Base-by-base conservation (phyloP, 2,888 invertebrate genomes). In the Dryadula phaetusa region DNA sequence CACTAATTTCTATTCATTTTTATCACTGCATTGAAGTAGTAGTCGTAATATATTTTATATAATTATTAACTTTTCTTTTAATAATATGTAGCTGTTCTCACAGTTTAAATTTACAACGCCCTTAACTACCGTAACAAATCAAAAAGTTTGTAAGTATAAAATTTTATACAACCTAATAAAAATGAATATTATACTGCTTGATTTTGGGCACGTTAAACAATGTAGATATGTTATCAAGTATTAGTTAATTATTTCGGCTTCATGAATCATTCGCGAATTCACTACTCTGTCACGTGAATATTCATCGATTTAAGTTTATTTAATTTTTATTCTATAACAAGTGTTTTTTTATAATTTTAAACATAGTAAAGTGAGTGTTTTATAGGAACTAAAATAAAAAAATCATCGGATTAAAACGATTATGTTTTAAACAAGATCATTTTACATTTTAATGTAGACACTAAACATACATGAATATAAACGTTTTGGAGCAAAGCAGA, bases 1-100 rank as follows among this genome's bases (percentile, higher is more conserved):
- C 61, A 67, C 69, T 69, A 69, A 69, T 66, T 58, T 40, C 44
- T 62, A 62, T 60, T 65, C 52, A 58, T 52, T 66, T 61, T 60
- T 66, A 66, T 62, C 61, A 53, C 49, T 63, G 49, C 62, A 54
- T 42, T 28, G 20, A 47, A n/a, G 10, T 62, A 58, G 16, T 37
- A 16, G 22, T 37, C 37, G 12, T 60, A 28, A 60, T 22, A 12
- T 42, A 7, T 22, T 37, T n/a, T n/a, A 16, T n/a, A 44, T 28
- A 44, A 42, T 6, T 12, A 44, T 60, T 44, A 60, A 44, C 25
- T 14, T 44, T 28, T 12, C 10, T 28, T 40, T 22, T 40, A 10
- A 14, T 16, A 25, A 28, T 28, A 28, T 37, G 37, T 37, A 54
- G 8, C 18, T 54, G 34, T 18, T 44, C 7, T 10, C 16, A 14